Percentiles rank a stretch among this genome's conserved stretches.
Conservation (phyloP, 2,888 invertebrate species). For the Cataglyphis cursor region DNA sequence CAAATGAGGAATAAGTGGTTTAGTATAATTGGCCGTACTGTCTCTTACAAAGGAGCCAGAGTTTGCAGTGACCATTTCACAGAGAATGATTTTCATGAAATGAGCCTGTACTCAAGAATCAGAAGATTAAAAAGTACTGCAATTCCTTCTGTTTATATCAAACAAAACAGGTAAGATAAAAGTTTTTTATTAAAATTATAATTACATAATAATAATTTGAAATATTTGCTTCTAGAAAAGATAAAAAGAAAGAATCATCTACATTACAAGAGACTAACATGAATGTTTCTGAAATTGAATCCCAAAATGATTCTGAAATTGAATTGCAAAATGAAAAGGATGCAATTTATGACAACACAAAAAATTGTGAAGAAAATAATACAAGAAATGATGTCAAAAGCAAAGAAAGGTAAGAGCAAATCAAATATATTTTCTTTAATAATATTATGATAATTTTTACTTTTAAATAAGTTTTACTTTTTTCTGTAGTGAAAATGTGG, state of each 20-base stretch:
- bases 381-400: background rate
- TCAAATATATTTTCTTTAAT: background rate
- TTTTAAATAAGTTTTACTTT: background rate
- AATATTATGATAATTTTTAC: background rate
- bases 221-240: background rate
- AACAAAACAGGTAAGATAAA: background rate
- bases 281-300: background rate
- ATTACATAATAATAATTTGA: background rate
- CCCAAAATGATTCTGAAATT: background rate
- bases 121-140: conserved; percentile 21
- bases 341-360: background rate
- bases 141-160: background rate
- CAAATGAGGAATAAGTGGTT: conserved; percentile 14
- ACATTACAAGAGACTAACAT: background rate
- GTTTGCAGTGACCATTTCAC: conserved; percentile 31
- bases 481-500: background rate
- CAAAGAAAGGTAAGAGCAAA: background rate
- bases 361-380: background rate
- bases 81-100: conserved; percentile 6
- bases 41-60: conserved; percentile 16
- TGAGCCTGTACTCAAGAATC: background rate
- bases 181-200: conserved; percentile 10
- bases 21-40: background rate
- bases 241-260: background rate
- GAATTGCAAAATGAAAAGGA: background rate